Conservation (phyloP, 1,140 invertebrate species). For the Heliothis virescens region DNA sequence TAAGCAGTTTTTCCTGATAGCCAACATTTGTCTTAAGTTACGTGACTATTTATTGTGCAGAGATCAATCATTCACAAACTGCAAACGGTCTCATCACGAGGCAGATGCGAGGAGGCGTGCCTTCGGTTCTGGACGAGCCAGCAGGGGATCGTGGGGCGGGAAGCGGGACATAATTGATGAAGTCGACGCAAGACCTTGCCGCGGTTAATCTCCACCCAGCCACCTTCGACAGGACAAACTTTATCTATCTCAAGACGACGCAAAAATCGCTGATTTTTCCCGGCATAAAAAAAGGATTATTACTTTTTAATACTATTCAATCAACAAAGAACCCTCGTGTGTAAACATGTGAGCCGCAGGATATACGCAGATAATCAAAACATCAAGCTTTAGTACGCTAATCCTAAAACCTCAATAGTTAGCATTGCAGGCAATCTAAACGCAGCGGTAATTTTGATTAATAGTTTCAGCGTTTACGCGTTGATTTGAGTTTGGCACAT, state of each 20-base stretch:
- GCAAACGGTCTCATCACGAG: slow-evolving; percentile 57
- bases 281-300: slow-evolving; percentile 46
- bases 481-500: slow-evolving; percentile 30
- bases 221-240: slow-evolving; percentile 67
- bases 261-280: slow-evolving; percentile 55
- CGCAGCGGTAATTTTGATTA: slow-evolving; percentile 1
- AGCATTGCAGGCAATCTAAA: slow-evolving; percentile 19
- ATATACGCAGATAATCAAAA: not conserved
- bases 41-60: slow-evolving; percentile 41
- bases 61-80: slow-evolving; percentile 57
- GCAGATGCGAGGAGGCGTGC: slow-evolving; percentile 55
- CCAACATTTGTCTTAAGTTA: slow-evolving; percentile 39
- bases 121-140: slow-evolving; percentile 47
- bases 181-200: slow-evolving; percentile 68
- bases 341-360: not conserved
- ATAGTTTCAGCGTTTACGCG: not conserved
- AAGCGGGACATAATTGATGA: slow-evolving; percentile 75
- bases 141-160: slow-evolving; percentile 46
- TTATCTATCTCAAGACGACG: slow-evolving; percentile 58
- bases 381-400: slow-evolving; percentile 24
- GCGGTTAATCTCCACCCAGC: slow-evolving; percentile 65
- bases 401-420: not conserved
- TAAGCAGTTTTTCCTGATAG: slow-evolving; percentile 24
- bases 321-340: not conserved
- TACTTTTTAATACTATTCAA: slow-evolving; percentile 30